Percentiles rank a stretch among this genome's conserved stretches.
Evolutionary conservation across 2,888 invertebrate species (phyloP).

Genomic region (Andrena camellia): DNA sequence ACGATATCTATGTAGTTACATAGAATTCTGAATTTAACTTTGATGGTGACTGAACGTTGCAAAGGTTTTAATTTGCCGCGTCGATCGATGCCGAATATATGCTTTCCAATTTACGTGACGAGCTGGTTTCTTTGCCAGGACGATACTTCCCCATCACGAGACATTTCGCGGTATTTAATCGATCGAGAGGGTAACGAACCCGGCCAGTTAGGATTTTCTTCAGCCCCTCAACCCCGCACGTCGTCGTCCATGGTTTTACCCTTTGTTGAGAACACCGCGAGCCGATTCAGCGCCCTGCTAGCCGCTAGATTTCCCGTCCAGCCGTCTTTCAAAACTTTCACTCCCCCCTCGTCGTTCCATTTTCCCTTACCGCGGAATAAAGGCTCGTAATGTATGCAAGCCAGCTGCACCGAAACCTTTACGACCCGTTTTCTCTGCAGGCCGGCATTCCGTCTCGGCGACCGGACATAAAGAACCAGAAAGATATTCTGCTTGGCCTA

Average conservation of each 20-base stretch:
- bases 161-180: neutral
- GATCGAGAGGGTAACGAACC: neutral
- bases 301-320: conserved; percentile 19
- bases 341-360: conserved; percentile 38
- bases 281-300: conserved; percentile 56
- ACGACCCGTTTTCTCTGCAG: conserved; percentile 49
- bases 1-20: no score
- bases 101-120: neutral
- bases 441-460: conserved; percentile 56
- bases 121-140: neutral
- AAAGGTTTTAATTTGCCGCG: neutral
- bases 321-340: conserved; percentile 57
- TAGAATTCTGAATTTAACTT: no score
- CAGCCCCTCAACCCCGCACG: conserved; percentile 1
- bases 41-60: neutral
- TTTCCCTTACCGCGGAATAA: conserved; percentile 60
- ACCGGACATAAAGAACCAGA: conserved; percentile 62
- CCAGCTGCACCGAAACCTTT: conserved; percentile 63
- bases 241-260: conserved; percentile 29
- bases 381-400: conserved; percentile 63
- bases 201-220: conserved; percentile 22
- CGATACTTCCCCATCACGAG: neutral
- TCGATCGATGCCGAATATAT: neutral
- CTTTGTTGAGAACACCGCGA: conserved; percentile 52
- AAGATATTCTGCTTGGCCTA: conserved; percentile 65